A percentile compares a stretch with the other conserved stretches of the same genome.
phyloP scores from a whole-genome alignment of 1,140 invertebrate genomes.

The Ostrea edulis region DNA sequence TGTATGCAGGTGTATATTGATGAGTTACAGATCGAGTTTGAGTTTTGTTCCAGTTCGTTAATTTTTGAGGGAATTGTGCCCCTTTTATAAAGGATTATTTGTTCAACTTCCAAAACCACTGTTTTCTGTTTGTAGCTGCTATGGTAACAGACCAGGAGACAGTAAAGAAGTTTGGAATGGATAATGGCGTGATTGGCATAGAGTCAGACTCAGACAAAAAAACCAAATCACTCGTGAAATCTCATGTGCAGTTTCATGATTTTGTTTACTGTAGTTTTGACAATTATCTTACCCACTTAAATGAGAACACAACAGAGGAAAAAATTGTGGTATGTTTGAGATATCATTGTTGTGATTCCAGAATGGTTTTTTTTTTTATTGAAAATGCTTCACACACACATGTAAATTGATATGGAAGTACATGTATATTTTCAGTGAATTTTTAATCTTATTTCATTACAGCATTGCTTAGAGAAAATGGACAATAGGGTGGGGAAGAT shows the following conservation, averaged over 20 bases:
- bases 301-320: constrained; percentile 38
- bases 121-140: constrained; percentile 44
- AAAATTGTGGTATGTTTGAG: constrained; percentile 48
- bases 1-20: too few relatives aligned
- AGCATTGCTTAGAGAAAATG: constrained; percentile 64
- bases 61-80: too few relatives aligned
- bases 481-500: constrained; percentile 65
- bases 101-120: too few relatives aligned
- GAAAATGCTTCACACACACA: too few relatives aligned
- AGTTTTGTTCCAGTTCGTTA: too few relatives aligned
- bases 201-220: constrained; percentile 53
- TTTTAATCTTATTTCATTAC: constrained; percentile 48
- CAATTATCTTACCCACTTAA: constrained; percentile 40
- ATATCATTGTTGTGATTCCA: too few relatives aligned
- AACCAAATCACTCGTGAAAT: constrained; percentile 47
- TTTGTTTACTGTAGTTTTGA: constrained; percentile 58
- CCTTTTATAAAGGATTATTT: too few relatives aligned
- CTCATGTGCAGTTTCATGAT: constrained; percentile 56
- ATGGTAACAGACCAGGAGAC: constrained; percentile 51
- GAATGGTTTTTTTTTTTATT: too few relatives aligned
- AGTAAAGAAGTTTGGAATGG: constrained; percentile 46
- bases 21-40: too few relatives aligned
- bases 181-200: constrained; percentile 44
- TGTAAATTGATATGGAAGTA: too few relatives aligned
- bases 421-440: background rate